Base-by-base conservation (phyloP, 2,797 vertebrate species). In the Thalassophryne amazonica region DNA sequence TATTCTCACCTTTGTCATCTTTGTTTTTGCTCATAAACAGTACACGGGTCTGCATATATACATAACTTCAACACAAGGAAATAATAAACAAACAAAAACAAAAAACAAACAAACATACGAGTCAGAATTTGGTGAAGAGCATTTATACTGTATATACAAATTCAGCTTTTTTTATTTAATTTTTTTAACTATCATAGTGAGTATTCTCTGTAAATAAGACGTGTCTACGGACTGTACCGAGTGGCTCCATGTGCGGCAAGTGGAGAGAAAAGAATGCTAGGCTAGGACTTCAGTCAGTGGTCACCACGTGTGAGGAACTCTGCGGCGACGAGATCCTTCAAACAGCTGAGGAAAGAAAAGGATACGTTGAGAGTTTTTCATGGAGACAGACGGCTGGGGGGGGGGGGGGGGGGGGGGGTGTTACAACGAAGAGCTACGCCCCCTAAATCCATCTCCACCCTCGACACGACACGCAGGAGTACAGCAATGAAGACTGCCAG, bases 1-100 rank as follows among this genome's bases (percentile, higher is more conserved):
- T 33, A 28, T 60, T 49, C 52, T 36, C 36, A 57, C 48, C 24
- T 58, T 67, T 23, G 13, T 80, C 60, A 23, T 78, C 76, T 94
- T 95, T 93, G 93, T 93, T 94, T 95, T 93, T 93, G 92, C 93
- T 97, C 93, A 90, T 93, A 86, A 95, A 96, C 94, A 96, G 95
- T 95, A 96, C 94, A 93, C 91, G 93, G 95, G 94, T 96, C 94
- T 94, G 93, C 93, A 88, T 95, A 95, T 95, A 93, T 94, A 96
- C 93, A 88, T 92, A 95, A 91, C 91, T 92, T 92, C 85, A 92
- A 96, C 84, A 84, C 75, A 93, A 85, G 57, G 35, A 63, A 60
- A 69, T 60, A 53, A 69, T 5, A 62, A 63, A 51, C 42, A 76
- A 80, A 51, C 46, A 80, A 81, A 48, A 76, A 22, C 64, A 89